Conservation (phyloP, 2,113 vertebrate species). For the Colistium nudipinnis region DNA sequence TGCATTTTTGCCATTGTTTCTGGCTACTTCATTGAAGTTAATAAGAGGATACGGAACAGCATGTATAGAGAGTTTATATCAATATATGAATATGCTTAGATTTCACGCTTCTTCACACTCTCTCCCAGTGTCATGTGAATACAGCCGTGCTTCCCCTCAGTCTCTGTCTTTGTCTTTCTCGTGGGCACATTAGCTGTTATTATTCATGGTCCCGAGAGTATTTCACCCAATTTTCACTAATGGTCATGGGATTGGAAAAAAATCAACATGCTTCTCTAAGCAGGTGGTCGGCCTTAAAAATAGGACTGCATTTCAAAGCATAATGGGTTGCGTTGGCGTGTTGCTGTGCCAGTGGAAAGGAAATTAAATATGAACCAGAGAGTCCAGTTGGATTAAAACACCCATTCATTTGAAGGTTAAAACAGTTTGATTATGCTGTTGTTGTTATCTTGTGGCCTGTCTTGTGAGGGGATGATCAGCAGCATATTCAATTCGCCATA, state of each 20-base stretch:
- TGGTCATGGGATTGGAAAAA: conserved; percentile 11
- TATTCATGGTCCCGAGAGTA: conserved; percentile 11
- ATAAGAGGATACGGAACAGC: neutral
- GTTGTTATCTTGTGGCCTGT: neutral
- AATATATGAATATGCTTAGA: conserved; percentile 36
- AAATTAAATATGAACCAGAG: conserved; percentile 9
- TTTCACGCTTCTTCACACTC: conserved; percentile 8
- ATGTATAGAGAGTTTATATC: neutral
- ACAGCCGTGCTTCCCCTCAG: conserved; percentile 23
- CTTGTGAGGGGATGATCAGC: neutral
- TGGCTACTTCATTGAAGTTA: neutral
- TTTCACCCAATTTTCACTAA: neutral
- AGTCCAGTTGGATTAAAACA: neutral
- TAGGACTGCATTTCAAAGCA: neutral
- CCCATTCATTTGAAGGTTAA: neutral
- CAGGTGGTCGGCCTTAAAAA: conserved; percentile 34
- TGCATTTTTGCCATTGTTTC: neutral
- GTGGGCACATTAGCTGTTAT: conserved; percentile 33
- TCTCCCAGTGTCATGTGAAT: conserved; percentile 8
- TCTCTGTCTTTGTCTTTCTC: conserved; percentile 29
- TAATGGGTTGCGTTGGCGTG: neutral
- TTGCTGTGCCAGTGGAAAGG: conserved; percentile 16
- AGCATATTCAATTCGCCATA: neutral
- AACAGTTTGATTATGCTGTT: neutral
- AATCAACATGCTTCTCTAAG: conserved; percentile 20